Base-by-base conservation (phyloP, 2,888 invertebrate species). In the Dusona sp. region DNA sequence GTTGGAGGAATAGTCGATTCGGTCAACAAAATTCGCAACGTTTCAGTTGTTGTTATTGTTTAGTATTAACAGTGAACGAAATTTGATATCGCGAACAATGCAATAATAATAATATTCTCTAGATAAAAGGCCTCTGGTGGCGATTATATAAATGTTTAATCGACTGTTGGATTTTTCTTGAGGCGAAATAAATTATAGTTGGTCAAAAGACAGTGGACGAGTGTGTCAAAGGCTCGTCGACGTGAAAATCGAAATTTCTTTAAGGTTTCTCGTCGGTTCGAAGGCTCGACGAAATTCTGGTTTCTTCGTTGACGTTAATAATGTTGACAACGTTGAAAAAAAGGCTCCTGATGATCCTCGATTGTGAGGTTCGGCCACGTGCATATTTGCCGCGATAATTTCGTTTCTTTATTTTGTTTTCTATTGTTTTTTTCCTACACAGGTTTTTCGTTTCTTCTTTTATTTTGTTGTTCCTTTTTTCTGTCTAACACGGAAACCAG, bases 171-270 rank as follows among this genome's bases (percentile, higher is more conserved):
- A 25, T 22, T 38, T 68, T 54, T 25, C 70, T 38, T 38, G 48
- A 42, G 70, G 25, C 54, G 42, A 61, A 51, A 65, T 51, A 22
- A 13, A 19, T 16, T 54, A 64, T 36, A 36, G 19, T 33, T 29
- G 67, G 68, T 54, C 86, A 73, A 70, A 74, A 74, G 61, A 78
- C n/a, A 67, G 51, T 74, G 74, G 73, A 79, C 88, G 88, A 88
- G 87, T 75, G 90, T 91, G 92, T 92, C 92, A 91, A 87, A 92
- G 91, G 87, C 81, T 87, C 84, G 83, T 85, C 25, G 87, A 74
- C 74, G 33, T n/a, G 57, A 65, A 61, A 77, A 82, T 83, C 48
- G 51, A 84, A 64, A 77, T 84, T 25, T 51, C 70, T 65, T 68
- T n/a, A 36, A 57, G 65, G 48, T 83, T 57, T 74, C 22, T 74